Evolutionary conservation across 2,888 invertebrate species (phyloP).

Genomic region (Leptinotarsa haldemani): DNA sequence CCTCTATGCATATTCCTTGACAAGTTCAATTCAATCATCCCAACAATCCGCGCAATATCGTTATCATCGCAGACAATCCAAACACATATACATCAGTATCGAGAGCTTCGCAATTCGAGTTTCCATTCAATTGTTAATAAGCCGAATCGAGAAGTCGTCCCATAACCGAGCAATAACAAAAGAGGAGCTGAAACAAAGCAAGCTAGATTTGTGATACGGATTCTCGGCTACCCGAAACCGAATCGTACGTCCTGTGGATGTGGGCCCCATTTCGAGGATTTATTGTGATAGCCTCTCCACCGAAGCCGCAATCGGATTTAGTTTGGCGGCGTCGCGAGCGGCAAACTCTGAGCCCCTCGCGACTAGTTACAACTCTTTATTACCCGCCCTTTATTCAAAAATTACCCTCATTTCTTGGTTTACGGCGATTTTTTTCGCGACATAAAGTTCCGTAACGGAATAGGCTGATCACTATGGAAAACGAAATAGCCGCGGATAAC

Average conservation of each 20-base stretch:
- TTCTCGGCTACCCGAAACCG: constrained; percentile 58
- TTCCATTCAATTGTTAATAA: constrained; percentile 31
- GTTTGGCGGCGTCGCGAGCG: constrained; percentile 46
- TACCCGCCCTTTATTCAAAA: constrained; percentile 55
- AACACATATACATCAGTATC: background rate
- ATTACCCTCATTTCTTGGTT: constrained; percentile 52
- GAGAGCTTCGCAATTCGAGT: background rate
- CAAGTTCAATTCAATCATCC: too few species aligned
- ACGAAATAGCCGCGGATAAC: constrained; percentile 50
- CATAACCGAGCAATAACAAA: constrained; percentile 41
- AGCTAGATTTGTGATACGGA: constrained; percentile 59
- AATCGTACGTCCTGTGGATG: constrained; percentile 61
- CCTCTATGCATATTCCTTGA: too few species aligned
- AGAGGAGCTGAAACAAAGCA: constrained; percentile 47
- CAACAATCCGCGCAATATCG: too few species aligned
- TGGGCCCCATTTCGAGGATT: constrained; percentile 61
- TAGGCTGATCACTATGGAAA: constrained; percentile 49
- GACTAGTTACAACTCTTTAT: constrained; percentile 57
- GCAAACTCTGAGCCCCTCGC: constrained; percentile 45
- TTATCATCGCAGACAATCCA: background rate
- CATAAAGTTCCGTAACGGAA: constrained; percentile 45
- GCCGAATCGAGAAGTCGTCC: constrained; percentile 27
- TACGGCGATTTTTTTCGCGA: constrained; percentile 44
- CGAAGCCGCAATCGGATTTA: constrained; percentile 64
- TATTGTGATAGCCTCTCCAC: constrained; percentile 63